phyloP scores from a whole-genome alignment of 1,140 invertebrate species.

The Cataglyphis hispanica region DNA sequence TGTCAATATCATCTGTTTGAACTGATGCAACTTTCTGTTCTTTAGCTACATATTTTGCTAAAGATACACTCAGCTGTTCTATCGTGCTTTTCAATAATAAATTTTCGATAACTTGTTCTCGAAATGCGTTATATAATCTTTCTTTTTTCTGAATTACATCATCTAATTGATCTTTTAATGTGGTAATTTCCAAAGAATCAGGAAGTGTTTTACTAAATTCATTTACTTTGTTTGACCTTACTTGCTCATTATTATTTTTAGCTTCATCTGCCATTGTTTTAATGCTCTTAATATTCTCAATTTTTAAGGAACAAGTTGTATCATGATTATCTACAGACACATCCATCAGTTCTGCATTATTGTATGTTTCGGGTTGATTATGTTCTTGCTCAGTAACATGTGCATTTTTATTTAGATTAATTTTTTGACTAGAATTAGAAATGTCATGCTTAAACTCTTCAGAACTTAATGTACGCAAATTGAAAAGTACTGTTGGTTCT shows the following conservation, averaged over 20 bases:
- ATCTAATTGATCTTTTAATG: constrained; percentile 67
- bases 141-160: constrained; percentile 58
- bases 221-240: constrained; percentile 47
- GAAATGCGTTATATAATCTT: constrained; percentile 73
- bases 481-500: constrained; percentile 58
- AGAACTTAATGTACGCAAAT: constrained; percentile 75
- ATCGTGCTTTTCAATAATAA: constrained; percentile 78
- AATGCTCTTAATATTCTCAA: constrained; percentile 71
- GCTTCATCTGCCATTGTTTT: constrained; percentile 42
- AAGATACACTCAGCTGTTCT: constrained; percentile 71
- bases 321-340: constrained; percentile 53
- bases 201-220: constrained; percentile 21
- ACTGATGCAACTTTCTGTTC: constrained; percentile 69
- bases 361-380: constrained; percentile 37
- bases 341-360: constrained; percentile 64
- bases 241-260: constrained; percentile 36
- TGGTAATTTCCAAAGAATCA: constrained; percentile 59
- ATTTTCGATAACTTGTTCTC: constrained; percentile 78
- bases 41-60: constrained; percentile 69
- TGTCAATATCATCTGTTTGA: constrained; percentile 76
- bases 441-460: constrained; percentile 78
- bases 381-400: constrained; percentile 31
- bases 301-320: constrained; percentile 61
- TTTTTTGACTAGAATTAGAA: constrained; percentile 38
- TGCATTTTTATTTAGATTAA: constrained; percentile 2